A percentile compares a stretch with the other conserved stretches of the same genome.
Conservation (phyloP, 2,113 vertebrate genomes). For the Salvelinus namaycush region DNA sequence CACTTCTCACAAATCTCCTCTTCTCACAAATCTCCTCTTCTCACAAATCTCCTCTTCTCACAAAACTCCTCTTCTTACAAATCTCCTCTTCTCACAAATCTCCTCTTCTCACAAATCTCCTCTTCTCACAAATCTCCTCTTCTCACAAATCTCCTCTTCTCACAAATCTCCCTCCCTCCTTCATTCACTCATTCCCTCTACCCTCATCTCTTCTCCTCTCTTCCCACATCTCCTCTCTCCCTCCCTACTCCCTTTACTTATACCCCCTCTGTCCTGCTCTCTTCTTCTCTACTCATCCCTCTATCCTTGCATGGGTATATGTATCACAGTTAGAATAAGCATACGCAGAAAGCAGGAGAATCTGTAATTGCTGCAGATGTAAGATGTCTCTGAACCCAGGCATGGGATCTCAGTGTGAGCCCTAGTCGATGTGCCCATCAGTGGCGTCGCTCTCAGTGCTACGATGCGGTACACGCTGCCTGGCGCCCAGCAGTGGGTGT, state of each 20-base stretch:
- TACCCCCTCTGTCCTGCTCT: neutral
- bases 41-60: too few species aligned
- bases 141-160: too few species aligned
- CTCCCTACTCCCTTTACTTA: neutral
- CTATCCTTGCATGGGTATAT: constrained; percentile 3
- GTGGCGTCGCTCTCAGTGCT: neutral
- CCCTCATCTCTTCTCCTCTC: constrained; percentile 3
- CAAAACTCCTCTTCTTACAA: too few species aligned
- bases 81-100: too few species aligned
- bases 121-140: too few species aligned
- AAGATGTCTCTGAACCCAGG: neutral
- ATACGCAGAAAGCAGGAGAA: neutral
- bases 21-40: too few species aligned
- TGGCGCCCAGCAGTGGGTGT: constrained; percentile 10
- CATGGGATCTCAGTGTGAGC: neutral
- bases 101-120: too few species aligned
- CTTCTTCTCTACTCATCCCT: neutral
- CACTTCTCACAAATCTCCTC: too few species aligned
- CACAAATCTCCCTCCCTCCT: neutral
- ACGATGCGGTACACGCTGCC: neutral
- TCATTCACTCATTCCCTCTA: neutral
- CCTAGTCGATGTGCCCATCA: neutral
- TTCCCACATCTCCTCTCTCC: neutral
- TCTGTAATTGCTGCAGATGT: constrained; percentile 6
- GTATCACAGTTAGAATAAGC: constrained; percentile 8